A percentile compares a stretch with the other conserved stretches of the same genome.
phyloP scores from a whole-genome alignment of 1,140 invertebrate species.

The Anoplolepis gracilipes region DNA sequence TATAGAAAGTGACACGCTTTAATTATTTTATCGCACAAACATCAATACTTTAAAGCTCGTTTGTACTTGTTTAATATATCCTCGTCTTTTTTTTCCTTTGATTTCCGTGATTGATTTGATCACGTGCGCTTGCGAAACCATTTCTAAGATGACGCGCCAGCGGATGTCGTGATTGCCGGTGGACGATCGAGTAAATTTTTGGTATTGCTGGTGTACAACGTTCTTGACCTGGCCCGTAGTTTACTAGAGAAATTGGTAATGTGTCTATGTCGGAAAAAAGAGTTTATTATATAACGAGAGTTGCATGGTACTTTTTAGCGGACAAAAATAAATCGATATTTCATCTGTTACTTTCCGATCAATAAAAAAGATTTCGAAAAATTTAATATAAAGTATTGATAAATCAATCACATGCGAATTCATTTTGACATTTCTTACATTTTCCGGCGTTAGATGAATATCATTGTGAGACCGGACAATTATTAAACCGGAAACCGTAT shows the following conservation, averaged over 20 bases:
- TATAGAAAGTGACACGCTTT: too few relatives aligned
- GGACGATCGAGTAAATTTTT: slow-evolving; percentile 36
- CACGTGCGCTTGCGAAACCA: not conserved
- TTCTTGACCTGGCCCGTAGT: slow-evolving; percentile 22
- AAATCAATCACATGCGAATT: too few relatives aligned
- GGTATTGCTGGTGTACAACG: slow-evolving; percentile 20
- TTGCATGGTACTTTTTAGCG: not conserved
- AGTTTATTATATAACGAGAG: not conserved
- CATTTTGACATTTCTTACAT: too few relatives aligned
- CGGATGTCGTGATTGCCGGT: slow-evolving; percentile 1
- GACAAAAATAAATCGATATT: too few relatives aligned
- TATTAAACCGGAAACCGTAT: not conserved
- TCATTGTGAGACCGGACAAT: not conserved
- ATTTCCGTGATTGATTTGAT: too few relatives aligned
- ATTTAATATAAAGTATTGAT: not conserved
- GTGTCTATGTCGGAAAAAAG: not conserved
- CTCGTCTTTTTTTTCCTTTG: not conserved
- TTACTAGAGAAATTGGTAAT: slow-evolving; percentile 45
- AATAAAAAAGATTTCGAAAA: not conserved
- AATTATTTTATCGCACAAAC: too few relatives aligned
- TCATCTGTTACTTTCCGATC: not conserved
- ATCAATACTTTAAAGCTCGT: too few relatives aligned
- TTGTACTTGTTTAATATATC: not conserved
- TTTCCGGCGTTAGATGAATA: not conserved
- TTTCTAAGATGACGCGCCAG: not conserved